Base-by-base conservation (phyloP, 2,113 vertebrate species). In the Halichoerus grypus region DNA sequence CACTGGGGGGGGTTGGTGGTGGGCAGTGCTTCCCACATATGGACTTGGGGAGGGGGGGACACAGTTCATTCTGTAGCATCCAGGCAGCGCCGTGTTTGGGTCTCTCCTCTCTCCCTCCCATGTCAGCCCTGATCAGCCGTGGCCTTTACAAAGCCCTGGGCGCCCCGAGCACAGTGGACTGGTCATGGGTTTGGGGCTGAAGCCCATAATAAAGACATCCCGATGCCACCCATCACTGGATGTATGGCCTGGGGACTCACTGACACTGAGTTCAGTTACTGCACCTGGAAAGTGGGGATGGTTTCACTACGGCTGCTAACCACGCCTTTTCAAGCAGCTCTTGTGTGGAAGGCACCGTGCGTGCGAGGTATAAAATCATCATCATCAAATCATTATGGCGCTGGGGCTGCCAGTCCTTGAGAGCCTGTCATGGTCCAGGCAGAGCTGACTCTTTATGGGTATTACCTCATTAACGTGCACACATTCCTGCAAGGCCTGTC, bases 331-430 rank as follows among this genome's bases (percentile, higher is more conserved):
- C 19, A 11, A 59, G 90, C 42, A n/a, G 39, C 39, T 72, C 53
- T 39, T 26, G 5, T n/a, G 22, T 65, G 53, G 61, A 53, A 53
- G 59, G 42, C 24, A 8, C 86, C 0, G 3, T 12, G 39, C 3
- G 33, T 7, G 14, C 61, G 26, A 22, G 9, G 51, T 57, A 10
- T 49, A 72, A 74, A 61, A 39, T 5, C 0, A 1, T 59, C 24
- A 1, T 6, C 16, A 10, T n/a, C 28, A 42, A 5, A 1, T 46
- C 63, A 7, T 31, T 11, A 31, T 4, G 11, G 46, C 0, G 33
- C 72, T 46, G 69, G 72, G 33, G 18, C 71, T 36, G 36, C 61
- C 26, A 4, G 36, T 22, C n/a, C 33, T 39, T 49, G 36, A 33
- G 63, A 46, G 24, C 46, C 42, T 51, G 19, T 31, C 5, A 5